These are phyloP conservation scores for Acanthosoma haemorrhoidale DNA, from an alignment of 2,888 invertebrate species.

Conservation along the genomic window DNA sequence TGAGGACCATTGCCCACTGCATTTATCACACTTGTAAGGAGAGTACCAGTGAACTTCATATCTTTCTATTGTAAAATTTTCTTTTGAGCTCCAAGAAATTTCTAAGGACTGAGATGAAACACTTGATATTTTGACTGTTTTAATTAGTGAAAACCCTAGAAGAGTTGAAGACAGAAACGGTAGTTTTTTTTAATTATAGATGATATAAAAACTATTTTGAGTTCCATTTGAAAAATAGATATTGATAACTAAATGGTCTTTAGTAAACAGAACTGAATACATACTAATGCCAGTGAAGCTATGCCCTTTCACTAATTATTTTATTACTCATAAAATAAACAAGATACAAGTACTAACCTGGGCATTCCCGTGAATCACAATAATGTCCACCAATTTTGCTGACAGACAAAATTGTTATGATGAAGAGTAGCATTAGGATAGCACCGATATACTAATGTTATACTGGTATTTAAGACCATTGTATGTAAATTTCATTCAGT, in stretches of 20 bases:
- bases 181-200: neutral
- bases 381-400: neutral
- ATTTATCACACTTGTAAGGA: neutral
- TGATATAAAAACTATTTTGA: too few species aligned
- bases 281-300: too few species aligned
- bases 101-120: neutral
- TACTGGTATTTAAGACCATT: neutral
- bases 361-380: conserved; percentile 4
- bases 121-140: neutral
- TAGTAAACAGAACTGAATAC: too few species aligned
- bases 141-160: conserved; percentile 17
- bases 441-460: neutral
- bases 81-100: conserved; percentile 13
- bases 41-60: conserved; percentile 28
- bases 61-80: neutral
- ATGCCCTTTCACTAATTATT: too few species aligned
- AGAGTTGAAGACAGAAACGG: neutral
- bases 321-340: neutral
- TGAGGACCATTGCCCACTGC: neutral
- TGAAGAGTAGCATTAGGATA: neutral
- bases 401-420: neutral
- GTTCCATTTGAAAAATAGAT: too few species aligned
- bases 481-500: neutral
- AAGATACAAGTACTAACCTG: conserved; percentile 14
- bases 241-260: too few species aligned